Percentiles rank a stretch among this genome's conserved stretches.
These are phyloP conservation scores for Ophion obscuratus DNA, from an alignment of 2,888 invertebrate genomes.

Conservation along the genomic window DNA sequence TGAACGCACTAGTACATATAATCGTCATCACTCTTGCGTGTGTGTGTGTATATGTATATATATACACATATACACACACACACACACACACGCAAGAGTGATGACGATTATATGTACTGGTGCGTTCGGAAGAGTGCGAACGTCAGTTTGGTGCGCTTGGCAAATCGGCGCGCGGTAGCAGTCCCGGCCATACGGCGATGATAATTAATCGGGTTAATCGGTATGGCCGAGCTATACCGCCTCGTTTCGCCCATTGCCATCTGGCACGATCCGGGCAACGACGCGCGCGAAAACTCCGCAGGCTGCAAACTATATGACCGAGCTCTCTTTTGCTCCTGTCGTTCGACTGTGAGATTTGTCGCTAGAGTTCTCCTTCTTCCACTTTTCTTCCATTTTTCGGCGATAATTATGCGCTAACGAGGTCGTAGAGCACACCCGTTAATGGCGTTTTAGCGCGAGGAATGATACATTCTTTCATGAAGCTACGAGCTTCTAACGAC, in stretches of 20 bases:
- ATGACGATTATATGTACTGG: neutral
- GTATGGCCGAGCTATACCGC: conserved; percentile 42
- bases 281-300: conserved; percentile 12
- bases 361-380: conserved; percentile 6
- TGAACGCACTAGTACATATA: too few species aligned
- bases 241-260: conserved; percentile 64
- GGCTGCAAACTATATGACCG: neutral
- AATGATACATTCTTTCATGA: neutral
- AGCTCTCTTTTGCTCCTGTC: conserved; percentile 4
- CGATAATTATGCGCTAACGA: conserved; percentile 32
- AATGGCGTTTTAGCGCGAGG: neutral
- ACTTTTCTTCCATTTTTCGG: neutral
- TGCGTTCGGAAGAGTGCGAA: conserved; percentile 40
- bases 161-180: conserved; percentile 33
- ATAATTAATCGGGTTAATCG: conserved; percentile 79
- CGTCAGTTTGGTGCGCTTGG: conserved; percentile 55
- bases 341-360: conserved; percentile 14
- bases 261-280: conserved; percentile 54
- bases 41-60: too few species aligned
- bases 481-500: neutral
- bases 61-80: neutral
- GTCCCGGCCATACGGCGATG: conserved; percentile 72
- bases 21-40: too few species aligned
- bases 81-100: too few species aligned
- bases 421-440: conserved; percentile 12